Conservation (phyloP, 2,888 invertebrate species). For the Cartodere bifasciata region DNA sequence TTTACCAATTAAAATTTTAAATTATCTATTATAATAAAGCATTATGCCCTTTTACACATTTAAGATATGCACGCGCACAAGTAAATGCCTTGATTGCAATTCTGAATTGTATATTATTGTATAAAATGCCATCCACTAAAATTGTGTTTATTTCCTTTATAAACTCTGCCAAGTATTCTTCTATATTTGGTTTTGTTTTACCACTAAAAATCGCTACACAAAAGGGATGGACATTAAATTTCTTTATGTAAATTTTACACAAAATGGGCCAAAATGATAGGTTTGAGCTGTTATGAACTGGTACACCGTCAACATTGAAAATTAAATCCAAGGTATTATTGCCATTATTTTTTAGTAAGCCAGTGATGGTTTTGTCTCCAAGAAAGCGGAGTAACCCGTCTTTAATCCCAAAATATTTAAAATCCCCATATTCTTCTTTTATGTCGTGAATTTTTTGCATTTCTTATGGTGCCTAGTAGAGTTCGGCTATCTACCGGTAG, state of each 20-base stretch:
- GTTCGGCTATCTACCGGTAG: too few relatives aligned
- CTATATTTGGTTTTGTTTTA: background rate
- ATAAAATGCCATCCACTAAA: background rate
- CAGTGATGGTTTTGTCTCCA: background rate
- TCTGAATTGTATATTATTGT: background rate
- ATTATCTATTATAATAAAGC: background rate
- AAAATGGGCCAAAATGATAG: conserved; percentile 1
- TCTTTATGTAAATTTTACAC: background rate
- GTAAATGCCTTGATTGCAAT: background rate
- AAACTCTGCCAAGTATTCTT: background rate
- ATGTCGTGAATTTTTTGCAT: too few relatives aligned
- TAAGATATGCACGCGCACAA: background rate
- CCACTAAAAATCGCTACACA: background rate
- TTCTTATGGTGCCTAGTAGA: too few relatives aligned
- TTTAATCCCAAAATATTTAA: background rate
- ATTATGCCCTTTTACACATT: background rate
- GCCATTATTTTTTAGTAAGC: background rate
- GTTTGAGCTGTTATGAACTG: background rate
- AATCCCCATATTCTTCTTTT: background rate
- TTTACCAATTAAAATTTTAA: too few relatives aligned
- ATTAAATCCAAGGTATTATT: background rate
- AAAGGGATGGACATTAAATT: background rate
- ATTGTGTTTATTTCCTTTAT: background rate
- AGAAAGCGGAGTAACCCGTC: background rate
- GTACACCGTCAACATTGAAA: conserved; percentile 1